phyloP scores from a whole-genome alignment of 2,888 invertebrate genomes.

The Nomada ruficornis region DNA sequence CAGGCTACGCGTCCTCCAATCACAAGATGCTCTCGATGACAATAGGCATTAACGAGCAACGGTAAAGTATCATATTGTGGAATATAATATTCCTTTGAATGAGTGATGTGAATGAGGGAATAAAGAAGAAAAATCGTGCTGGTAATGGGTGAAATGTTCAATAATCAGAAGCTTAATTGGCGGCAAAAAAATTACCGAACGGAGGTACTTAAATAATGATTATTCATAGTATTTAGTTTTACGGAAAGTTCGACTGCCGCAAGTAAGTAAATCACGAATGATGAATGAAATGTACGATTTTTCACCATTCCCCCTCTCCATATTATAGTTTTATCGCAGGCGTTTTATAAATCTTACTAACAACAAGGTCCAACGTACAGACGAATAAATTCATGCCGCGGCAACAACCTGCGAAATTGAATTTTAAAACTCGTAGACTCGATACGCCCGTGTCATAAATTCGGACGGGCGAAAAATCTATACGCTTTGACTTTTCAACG shows the following conservation, averaged over 20 bases:
- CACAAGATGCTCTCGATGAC: constrained; percentile 24
- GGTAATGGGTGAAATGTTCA: too few relatives aligned
- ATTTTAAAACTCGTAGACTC: constrained; percentile 4
- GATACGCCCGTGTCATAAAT: constrained; percentile 13
- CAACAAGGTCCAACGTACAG: not conserved
- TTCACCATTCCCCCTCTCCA: too few relatives aligned
- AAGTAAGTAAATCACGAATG: too few relatives aligned
- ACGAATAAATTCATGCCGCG: constrained; percentile 8
- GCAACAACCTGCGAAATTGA: constrained; percentile 12
- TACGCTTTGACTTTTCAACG: constrained; percentile 23
- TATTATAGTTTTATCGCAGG: not conserved
- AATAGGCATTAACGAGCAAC: constrained; percentile 31
- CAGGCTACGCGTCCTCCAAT: constrained; percentile 52
- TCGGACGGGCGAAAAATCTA: constrained; percentile 14
- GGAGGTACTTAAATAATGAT: too few relatives aligned
- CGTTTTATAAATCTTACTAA: constrained; percentile 12
- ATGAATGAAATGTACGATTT: too few relatives aligned
- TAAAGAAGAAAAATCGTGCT: not conserved
- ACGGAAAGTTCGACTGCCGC: too few relatives aligned
- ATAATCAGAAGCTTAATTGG: too few relatives aligned
- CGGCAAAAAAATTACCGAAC: too few relatives aligned
- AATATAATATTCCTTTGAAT: not conserved
- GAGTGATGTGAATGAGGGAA: not conserved
- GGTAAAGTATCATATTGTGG: not conserved
- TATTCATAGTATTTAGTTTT: too few relatives aligned